Conservation (phyloP, 2,113 vertebrate species). For the Bagarius yarrelli region DNA sequence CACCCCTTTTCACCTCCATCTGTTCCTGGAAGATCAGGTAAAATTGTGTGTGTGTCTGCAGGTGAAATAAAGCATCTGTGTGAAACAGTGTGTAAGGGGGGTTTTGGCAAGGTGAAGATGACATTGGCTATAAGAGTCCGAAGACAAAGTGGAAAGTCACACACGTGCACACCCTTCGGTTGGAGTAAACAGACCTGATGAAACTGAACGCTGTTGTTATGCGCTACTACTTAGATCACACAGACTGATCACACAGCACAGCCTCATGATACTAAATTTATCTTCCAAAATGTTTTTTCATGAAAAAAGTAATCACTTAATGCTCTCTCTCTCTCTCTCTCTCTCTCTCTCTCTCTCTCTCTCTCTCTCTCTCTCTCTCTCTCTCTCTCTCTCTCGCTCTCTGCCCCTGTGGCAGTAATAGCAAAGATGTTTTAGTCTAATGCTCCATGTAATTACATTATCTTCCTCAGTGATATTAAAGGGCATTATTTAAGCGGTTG, state of each 20-base stretch:
- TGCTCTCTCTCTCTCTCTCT: not conserved
- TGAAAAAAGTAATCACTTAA: not conserved
- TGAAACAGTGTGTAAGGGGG: constrained; percentile 28
- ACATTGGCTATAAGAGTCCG: constrained; percentile 13
- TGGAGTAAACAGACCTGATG: not conserved
- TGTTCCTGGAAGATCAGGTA: constrained; percentile 4
- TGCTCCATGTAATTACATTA: constrained; percentile 29
- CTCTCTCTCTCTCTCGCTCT: not conserved
- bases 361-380: not conserved
- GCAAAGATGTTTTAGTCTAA: constrained; percentile 26
- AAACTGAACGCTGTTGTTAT: not conserved
- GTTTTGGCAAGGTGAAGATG: constrained; percentile 23
- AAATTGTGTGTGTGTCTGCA: constrained; percentile 11
- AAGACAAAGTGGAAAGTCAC: not conserved
- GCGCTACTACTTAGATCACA: not conserved
- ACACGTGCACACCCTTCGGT: not conserved
- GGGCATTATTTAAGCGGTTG: constrained; percentile 23
- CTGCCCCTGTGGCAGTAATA: constrained; percentile 6
- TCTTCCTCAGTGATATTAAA: constrained; percentile 23
- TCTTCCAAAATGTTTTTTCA: not conserved
- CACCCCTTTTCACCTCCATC: not conserved
- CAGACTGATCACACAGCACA: not conserved
- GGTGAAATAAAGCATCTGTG: constrained; percentile 22
- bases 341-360: not conserved
- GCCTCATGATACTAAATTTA: not conserved